These are phyloP conservation scores for Schizopygopsis malacanthus DNA, from an alignment of 2,797 vertebrate genomes.

Conservation along the genomic window DNA sequence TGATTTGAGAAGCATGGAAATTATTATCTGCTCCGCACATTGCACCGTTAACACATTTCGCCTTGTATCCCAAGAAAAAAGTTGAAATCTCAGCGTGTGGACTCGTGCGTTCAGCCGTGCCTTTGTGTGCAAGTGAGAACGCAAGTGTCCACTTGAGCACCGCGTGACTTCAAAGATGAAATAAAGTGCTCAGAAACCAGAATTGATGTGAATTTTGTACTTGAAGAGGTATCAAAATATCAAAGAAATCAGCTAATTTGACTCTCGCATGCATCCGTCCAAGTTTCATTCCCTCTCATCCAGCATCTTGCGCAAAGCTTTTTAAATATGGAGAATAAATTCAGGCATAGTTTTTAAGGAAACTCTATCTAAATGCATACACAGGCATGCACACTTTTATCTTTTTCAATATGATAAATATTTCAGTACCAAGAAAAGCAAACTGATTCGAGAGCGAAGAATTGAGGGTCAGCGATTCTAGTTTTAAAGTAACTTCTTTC, in stretches of 20 bases:
- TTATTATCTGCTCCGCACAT: conserved; percentile 95
- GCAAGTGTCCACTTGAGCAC: conserved; percentile 38
- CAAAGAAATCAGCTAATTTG: conserved; percentile 45
- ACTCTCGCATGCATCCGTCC: not conserved
- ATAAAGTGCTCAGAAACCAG: conserved; percentile 26
- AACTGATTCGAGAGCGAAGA: conserved; percentile 85
- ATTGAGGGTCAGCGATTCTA: conserved; percentile 90
- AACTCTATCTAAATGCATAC: conserved; percentile 5
- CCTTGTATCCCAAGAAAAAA: conserved; percentile 44
- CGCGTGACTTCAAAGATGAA: conserved; percentile 46
- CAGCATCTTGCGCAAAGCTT: conserved; percentile 4
- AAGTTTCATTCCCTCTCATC: not conserved
- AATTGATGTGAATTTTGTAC: conserved; percentile 31
- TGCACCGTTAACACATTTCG: conserved; percentile 50
- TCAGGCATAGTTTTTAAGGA: not conserved
- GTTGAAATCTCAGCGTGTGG: conserved; percentile 30
- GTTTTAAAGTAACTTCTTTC: conserved; percentile 88
- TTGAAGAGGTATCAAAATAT: conserved; percentile 29
- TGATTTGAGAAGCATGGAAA: conserved; percentile 98
- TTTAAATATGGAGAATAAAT: not conserved
- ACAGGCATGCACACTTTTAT: conserved; percentile 51
- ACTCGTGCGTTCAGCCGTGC: not conserved
- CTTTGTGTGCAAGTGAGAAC: conserved; percentile 29
- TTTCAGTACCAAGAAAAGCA: conserved; percentile 94
- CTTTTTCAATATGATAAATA: conserved; percentile 91